phyloP scores from a whole-genome alignment of 23 tunicate species.

The Oikopleura dioica region DNA sequence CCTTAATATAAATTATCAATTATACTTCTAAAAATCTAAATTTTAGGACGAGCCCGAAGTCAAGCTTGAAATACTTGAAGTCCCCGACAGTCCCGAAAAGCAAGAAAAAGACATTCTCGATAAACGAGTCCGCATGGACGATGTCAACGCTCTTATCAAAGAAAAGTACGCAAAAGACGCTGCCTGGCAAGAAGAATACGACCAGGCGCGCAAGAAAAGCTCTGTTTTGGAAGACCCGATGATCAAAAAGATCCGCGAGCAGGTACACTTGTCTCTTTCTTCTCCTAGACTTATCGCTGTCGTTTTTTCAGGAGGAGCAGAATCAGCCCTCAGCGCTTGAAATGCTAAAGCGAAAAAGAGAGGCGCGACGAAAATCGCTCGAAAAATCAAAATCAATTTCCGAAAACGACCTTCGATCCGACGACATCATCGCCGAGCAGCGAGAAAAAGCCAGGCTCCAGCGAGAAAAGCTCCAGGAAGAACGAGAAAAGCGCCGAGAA shows the following conservation, averaged over 20 bases:
- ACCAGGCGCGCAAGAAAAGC: background rate
- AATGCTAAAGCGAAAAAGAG: background rate
- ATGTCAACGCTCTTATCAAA: background rate
- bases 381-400: background rate
- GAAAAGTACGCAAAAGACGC: background rate
- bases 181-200: background rate
- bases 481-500: background rate
- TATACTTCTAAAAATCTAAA: too few species aligned
- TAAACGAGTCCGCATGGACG: background rate
- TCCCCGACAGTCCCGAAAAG: background rate
- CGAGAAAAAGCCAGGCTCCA: background rate
- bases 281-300: too few species aligned
- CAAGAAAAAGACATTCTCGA: too few species aligned
- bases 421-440: background rate
- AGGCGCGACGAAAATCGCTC: background rate
- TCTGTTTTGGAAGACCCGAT: background rate
- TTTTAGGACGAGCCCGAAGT: background rate
- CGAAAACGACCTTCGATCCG: background rate
- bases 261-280: too few species aligned
- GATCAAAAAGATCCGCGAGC: background rate
- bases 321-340: too few species aligned
- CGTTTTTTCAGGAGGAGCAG: too few species aligned
- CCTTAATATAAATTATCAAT: too few species aligned
- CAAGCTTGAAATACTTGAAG: background rate
- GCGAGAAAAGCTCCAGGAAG: background rate